phyloP scores from a whole-genome alignment of 1,140 invertebrate genomes.

The Myzus persicae region DNA sequence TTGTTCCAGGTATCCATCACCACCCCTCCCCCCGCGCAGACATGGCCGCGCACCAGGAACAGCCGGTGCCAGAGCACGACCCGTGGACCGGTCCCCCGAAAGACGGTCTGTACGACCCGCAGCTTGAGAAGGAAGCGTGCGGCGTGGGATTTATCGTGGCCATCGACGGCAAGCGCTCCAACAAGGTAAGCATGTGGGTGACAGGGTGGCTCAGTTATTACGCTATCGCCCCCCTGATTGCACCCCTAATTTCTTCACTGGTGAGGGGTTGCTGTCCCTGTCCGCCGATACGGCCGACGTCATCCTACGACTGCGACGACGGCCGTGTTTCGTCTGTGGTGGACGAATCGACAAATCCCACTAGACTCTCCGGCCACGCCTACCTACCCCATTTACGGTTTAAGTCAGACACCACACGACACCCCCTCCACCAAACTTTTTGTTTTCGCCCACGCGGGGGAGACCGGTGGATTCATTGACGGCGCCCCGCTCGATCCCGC shows the following conservation, averaged over 20 bases:
- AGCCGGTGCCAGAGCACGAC: conserved; percentile 28
- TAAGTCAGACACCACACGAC: background rate
- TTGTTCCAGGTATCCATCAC: background rate
- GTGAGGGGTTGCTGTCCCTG: background rate
- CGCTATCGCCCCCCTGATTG: too few species aligned
- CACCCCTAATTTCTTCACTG: background rate
- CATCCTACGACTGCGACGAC: background rate
- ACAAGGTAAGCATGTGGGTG: conserved; percentile 76
- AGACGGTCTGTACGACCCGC: conserved; percentile 93
- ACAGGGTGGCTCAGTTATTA: background rate
- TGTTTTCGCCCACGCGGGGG: background rate
- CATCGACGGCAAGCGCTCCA: conserved; percentile 91
- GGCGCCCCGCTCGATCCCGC: background rate
- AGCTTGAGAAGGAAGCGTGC: conserved; percentile 93
- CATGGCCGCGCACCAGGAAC: conserved; percentile 2
- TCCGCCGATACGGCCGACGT: background rate
- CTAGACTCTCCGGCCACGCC: background rate
- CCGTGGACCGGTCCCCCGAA: conserved; percentile 67
- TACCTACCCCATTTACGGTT: background rate
- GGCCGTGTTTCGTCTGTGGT: background rate
- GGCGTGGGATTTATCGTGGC: conserved; percentile 98
- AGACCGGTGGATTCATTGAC: too few species aligned
- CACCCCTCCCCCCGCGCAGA: background rate
- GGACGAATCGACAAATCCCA: background rate
- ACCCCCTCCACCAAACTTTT: background rate